Evolutionary conservation across 1,140 invertebrate species (phyloP), one percentile per base, ranked within the genome.

Genomic region (Chrysopa pallens): DNA sequence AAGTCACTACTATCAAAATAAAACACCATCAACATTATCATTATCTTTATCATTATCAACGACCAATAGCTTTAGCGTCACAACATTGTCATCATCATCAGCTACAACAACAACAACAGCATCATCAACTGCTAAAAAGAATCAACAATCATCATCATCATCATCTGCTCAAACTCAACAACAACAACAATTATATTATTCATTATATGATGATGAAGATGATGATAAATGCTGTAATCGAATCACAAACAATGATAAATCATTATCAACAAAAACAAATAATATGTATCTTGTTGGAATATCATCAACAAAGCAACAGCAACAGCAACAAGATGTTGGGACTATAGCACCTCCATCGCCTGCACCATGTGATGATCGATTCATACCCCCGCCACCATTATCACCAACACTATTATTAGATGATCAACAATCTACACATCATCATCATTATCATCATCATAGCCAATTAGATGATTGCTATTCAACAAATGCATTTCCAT

Each of bases 321-420:
- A 11, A 11, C n/a, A 33, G 6, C 31, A 9, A 33, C n/a, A 9
- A 33, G 40, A 6, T 33, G 8, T 2, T 11, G 8, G 43, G 56
- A 59, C 38, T 3, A 50, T 57, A 46, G 57, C 60, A 50, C 61
- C 61, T 15, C 59, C 61, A 27, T 60, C 61, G 17, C 59, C 61
- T 8, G 59, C 61, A 41, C 59, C 61, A 14, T 52, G 56, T 14
- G 54, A 48, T 44, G 58, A 60, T 41, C 46, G 57, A 37, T 61
- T 61, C 40, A 57, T 60, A 13, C 56, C 56, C 29, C 59, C 59
- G 13, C 59, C 59, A 33, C 57, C 57, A 12, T 44, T 58, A 36
- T 56, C 57, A 11, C 56, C 56, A n/a, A 49, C 49, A 23, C 5
- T 23, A 23, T 23, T 23, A 23, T 23, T 23, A 23, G 17, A 23